Conservation (phyloP, 2,888 invertebrate genomes). For the Andricus quercusramuli region DNA sequence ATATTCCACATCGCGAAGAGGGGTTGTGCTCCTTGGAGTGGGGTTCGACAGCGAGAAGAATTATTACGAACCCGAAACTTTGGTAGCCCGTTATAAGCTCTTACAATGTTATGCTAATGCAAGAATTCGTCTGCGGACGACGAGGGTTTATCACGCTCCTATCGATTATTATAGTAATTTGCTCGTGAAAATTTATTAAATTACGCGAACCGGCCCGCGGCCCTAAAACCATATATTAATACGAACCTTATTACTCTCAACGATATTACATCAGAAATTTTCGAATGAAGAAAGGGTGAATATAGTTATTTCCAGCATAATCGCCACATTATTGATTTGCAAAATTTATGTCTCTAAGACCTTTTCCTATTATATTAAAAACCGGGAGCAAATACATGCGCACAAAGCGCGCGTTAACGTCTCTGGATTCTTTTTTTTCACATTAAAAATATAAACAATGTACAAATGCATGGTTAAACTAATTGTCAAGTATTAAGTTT, state of each 20-base stretch:
- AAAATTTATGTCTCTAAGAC: neutral
- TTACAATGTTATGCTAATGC: conserved; percentile 57
- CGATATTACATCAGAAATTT: conserved; percentile 19
- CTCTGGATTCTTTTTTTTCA: too few relatives aligned
- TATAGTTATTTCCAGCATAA: neutral
- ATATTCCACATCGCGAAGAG: conserved; percentile 11
- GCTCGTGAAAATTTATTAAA: conserved; percentile 54
- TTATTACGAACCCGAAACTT: conserved; percentile 40
- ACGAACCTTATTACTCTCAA: conserved; percentile 5
- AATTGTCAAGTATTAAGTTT: too few relatives aligned
- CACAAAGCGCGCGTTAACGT: too few relatives aligned
- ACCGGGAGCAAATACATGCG: too few relatives aligned
- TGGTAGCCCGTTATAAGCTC: conserved; percentile 33
- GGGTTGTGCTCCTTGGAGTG: conserved; percentile 3
- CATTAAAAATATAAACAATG: too few relatives aligned
- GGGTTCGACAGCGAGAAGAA: conserved; percentile 35
- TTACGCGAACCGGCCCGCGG: conserved; percentile 43
- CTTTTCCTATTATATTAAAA: too few relatives aligned
- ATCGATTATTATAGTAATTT: conserved; percentile 56
- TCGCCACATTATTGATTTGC: neutral
- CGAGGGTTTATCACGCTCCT: conserved; percentile 46
- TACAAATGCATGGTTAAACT: too few relatives aligned
- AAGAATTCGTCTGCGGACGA: conserved; percentile 47
- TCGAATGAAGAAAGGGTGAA: neutral
- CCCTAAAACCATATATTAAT: conserved; percentile 38